Percentiles rank a stretch among this genome's conserved stretches.
Conservation (phyloP, 2,113 vertebrate genomes). For the Bos taurus region DNA sequence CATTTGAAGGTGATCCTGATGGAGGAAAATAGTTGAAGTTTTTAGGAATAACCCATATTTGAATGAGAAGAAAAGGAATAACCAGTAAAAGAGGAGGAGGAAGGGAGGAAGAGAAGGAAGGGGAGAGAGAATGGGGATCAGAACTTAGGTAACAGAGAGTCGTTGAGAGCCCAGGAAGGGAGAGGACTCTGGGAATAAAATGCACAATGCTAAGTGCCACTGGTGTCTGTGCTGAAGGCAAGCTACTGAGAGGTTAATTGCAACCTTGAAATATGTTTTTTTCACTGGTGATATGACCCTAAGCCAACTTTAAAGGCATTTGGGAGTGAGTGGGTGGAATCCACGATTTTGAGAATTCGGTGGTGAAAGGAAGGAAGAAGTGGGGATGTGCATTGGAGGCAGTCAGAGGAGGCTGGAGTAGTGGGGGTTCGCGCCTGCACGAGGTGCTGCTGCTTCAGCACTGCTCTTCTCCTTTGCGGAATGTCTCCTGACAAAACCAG, state of each 20-base stretch:
- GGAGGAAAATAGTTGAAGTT: not conserved
- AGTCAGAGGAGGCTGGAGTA: not conserved
- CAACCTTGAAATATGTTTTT: not conserved
- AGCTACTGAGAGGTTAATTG: not conserved
- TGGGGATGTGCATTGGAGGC: rapidly evolving
- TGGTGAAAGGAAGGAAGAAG: not conserved
- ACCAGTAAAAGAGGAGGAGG: not conserved
- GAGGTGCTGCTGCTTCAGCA: rapidly evolving
- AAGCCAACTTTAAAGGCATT: not conserved
- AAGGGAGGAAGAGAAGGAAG: not conserved
- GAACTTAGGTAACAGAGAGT: not conserved
- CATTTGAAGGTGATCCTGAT: not conserved
- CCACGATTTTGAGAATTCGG: not conserved
- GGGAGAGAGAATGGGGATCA: not conserved
- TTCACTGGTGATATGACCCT: not conserved
- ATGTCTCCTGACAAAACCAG: not conserved
- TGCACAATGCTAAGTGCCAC: not conserved
- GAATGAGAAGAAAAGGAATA: not conserved
- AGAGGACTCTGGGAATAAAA: not conserved
- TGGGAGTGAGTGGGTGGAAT: not conserved
- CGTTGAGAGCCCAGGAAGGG: not conserved
- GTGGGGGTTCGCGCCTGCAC: rapidly evolving
- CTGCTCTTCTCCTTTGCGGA: not conserved
- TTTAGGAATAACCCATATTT: not conserved
- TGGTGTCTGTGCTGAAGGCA: not conserved